Evolutionary conservation across 2,888 invertebrate species (phyloP).

Genomic region (Pyrrhia umbra): DNA sequence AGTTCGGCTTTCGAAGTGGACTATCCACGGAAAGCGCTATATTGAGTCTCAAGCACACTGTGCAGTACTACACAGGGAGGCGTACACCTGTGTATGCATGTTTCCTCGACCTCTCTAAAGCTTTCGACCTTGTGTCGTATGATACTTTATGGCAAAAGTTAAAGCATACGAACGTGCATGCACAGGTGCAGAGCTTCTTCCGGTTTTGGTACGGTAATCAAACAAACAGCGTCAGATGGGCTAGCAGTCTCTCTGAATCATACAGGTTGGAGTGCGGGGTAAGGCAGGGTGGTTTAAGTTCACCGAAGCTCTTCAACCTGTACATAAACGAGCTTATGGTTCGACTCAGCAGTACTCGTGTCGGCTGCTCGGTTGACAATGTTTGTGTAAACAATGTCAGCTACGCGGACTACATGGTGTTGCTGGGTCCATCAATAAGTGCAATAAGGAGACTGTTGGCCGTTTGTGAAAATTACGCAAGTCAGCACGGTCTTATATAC

Average conservation of each 20-base stretch:
- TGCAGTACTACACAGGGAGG: slow-evolving; percentile 4
- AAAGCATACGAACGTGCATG: neutral
- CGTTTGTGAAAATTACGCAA: neutral
- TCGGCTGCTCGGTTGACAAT: no score
- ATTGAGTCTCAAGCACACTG: slow-evolving; percentile 9
- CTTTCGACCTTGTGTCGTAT: slow-evolving; percentile 11
- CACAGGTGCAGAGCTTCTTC: neutral
- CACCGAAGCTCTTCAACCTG: no score
- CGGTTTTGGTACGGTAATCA: slow-evolving; percentile 5
- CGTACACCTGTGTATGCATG: no score
- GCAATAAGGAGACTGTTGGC: neutral
- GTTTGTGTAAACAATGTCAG: no score
- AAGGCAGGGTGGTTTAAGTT: slow-evolving; percentile 5
- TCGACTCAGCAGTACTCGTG: no score
- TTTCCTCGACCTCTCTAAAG: neutral
- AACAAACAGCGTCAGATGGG: no score
- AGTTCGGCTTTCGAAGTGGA: neutral
- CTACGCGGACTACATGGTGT: no score
- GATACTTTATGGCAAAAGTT: slow-evolving; percentile 5
- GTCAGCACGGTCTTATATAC: neutral
- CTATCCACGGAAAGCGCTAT: slow-evolving; percentile 2
- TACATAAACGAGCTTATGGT: no score
- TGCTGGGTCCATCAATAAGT: neutral
- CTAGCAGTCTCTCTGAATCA: neutral
- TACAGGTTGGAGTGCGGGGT: slow-evolving; percentile 3